A percentile compares a stretch with the other conserved stretches of the same genome.
phyloP scores from a whole-genome alignment of 2,113 vertebrate species.

The Fregata magnificens region DNA sequence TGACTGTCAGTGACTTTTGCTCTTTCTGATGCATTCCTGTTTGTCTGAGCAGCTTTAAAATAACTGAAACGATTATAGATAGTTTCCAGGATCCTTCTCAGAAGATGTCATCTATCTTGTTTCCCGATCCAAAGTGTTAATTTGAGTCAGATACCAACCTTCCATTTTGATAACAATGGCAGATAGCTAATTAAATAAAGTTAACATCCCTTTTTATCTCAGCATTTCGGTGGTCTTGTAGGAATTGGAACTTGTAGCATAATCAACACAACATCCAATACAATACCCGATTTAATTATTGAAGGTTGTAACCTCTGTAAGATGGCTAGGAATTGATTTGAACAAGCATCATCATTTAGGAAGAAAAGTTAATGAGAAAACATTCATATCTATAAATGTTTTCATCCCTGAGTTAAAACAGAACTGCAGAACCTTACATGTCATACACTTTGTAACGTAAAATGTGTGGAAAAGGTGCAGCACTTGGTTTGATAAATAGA shows the following conservation, averaged over 20 bases:
- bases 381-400: conserved; percentile 30
- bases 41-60: conserved; percentile 2
- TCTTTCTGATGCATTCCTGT: not conserved
- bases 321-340: conserved; percentile 51
- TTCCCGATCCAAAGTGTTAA: conserved; percentile 36
- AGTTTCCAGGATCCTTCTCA: not conserved
- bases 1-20: not conserved
- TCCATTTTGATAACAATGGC: conserved; percentile 1
- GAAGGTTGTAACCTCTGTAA: conserved; percentile 45
- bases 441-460: not conserved
- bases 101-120: not conserved
- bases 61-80: not conserved
- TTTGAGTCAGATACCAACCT: conserved; percentile 31
- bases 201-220: conserved; percentile 42
- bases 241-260: conserved; percentile 33
- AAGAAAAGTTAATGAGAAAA: conserved; percentile 65
- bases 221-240: conserved; percentile 38
- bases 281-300: conserved; percentile 42
- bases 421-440: not conserved
- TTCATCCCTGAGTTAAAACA: conserved; percentile 24
- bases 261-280: conserved; percentile 30
- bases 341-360: conserved; percentile 39
- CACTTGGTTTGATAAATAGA: conserved; percentile 14
- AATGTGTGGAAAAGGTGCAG: not conserved
- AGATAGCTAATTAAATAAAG: conserved; percentile 56